These are phyloP conservation scores for Drosophila lowei DNA, from an alignment of 1,140 invertebrate species.

Conservation along the genomic window DNA sequence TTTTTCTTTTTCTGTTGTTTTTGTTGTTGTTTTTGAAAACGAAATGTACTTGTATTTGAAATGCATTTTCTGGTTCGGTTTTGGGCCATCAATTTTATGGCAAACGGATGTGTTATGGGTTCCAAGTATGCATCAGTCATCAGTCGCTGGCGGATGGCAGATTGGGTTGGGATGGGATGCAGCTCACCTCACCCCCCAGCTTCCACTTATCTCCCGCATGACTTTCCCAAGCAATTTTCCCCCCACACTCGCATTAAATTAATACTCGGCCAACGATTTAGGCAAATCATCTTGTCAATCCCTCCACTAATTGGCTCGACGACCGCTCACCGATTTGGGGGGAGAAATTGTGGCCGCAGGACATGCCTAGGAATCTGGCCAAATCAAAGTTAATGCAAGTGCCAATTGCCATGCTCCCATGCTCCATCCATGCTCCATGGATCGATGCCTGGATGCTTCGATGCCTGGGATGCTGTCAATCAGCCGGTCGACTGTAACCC, in stretches of 20 bases:
- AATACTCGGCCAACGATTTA: slow-evolving; percentile 47
- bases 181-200: not conserved
- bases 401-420: slow-evolving; percentile 65
- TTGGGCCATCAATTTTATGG: slow-evolving; percentile 77
- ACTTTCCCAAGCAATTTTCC: slow-evolving; percentile 56
- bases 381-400: slow-evolving; percentile 75
- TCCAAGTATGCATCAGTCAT: slow-evolving; percentile 31
- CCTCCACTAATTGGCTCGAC: slow-evolving; percentile 50
- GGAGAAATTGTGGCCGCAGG: slow-evolving; percentile 57
- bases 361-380: slow-evolving; percentile 41
- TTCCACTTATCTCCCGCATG: slow-evolving; percentile 17
- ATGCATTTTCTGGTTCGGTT: slow-evolving; percentile 62
- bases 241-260: slow-evolving; percentile 26
- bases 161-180: not conserved
- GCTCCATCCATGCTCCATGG: slow-evolving; percentile 3
- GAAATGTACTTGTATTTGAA: slow-evolving; percentile 54
- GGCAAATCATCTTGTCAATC: slow-evolving; percentile 66
- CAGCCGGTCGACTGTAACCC: slow-evolving; percentile 47
- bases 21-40: slow-evolving; percentile 25
- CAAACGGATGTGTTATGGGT: slow-evolving; percentile 72
- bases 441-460: not conserved
- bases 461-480: slow-evolving; percentile 54
- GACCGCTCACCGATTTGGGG: not conserved
- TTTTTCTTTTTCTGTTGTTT: not conserved
- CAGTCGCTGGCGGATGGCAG: not conserved